Conservation (phyloP, 2,888 invertebrate species). For the Octonoba sinensis region DNA sequence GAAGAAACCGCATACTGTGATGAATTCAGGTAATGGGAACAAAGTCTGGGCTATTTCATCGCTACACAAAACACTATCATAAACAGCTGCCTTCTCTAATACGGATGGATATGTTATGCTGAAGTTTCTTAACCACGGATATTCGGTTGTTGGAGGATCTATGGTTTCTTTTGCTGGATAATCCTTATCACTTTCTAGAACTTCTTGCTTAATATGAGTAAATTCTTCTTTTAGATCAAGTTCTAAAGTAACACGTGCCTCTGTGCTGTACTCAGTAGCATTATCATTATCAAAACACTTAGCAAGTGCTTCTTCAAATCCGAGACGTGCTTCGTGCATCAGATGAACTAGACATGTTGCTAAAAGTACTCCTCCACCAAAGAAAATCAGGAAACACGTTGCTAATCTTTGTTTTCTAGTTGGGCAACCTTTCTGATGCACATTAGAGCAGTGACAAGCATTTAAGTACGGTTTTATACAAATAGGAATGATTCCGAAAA, state of each 20-base stretch:
- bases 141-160: background rate
- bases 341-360: conserved; percentile 86
- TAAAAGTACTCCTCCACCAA: conserved; percentile 86
- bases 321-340: conserved; percentile 83
- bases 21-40: conserved; percentile 22
- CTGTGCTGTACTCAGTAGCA: background rate
- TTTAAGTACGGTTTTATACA: background rate
- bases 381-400: conserved; percentile 74
- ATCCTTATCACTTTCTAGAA: background rate
- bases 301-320: conserved; percentile 72
- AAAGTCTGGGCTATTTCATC: background rate
- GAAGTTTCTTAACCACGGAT: background rate
- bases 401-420: background rate
- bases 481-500: conserved; percentile 14
- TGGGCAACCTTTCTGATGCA: background rate
- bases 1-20: conserved; percentile 20
- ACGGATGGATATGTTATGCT: background rate
- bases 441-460: background rate
- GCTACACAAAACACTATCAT: conserved; percentile 4
- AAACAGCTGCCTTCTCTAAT: background rate
- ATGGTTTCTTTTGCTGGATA: background rate
- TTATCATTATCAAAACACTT: background rate
- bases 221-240: background rate
- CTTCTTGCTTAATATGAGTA: background rate
- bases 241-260: background rate